Conservation (phyloP, 2,113 vertebrate species). For the Beaufortia kweichowensis region DNA sequence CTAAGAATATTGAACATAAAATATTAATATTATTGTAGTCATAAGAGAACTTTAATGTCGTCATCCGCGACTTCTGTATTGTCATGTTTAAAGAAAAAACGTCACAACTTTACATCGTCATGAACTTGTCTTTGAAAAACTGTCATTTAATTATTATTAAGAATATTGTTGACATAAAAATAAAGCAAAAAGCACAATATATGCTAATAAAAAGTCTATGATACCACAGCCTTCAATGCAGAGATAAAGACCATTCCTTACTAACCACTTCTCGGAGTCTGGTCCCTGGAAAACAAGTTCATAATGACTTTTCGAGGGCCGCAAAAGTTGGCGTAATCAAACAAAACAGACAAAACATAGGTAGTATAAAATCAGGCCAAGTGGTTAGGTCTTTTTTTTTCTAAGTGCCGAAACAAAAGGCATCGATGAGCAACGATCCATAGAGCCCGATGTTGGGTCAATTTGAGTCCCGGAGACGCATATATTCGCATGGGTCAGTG, state of each 20-base stretch:
- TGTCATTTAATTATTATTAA: conserved; percentile 49
- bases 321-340: conserved; percentile 13
- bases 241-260: conserved; percentile 23
- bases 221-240: conserved; percentile 37
- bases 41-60: neutral
- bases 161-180: conserved; percentile 48
- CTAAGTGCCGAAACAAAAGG: conserved; percentile 56
- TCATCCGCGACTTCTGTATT: neutral
- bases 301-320: neutral
- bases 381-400: conserved; percentile 40
- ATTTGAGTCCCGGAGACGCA: conserved; percentile 37
- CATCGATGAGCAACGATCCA: conserved; percentile 46
- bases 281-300: conserved; percentile 41
- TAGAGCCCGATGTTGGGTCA: conserved; percentile 5
- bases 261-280: conserved; percentile 9
- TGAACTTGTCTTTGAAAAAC: conserved; percentile 44
- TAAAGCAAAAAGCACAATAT: conserved; percentile 45
- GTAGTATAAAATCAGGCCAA: conserved; percentile 47
- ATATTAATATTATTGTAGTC: neutral
- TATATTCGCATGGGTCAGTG: conserved; percentile 11
- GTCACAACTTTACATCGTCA: conserved; percentile 22
- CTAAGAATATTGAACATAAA: conserved; percentile 1
- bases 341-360: conserved; percentile 45
- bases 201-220: conserved; percentile 30
- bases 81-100: neutral